Base-by-base conservation (phyloP, 2,797 vertebrate genomes). In the Enteromius viviparus region DNA sequence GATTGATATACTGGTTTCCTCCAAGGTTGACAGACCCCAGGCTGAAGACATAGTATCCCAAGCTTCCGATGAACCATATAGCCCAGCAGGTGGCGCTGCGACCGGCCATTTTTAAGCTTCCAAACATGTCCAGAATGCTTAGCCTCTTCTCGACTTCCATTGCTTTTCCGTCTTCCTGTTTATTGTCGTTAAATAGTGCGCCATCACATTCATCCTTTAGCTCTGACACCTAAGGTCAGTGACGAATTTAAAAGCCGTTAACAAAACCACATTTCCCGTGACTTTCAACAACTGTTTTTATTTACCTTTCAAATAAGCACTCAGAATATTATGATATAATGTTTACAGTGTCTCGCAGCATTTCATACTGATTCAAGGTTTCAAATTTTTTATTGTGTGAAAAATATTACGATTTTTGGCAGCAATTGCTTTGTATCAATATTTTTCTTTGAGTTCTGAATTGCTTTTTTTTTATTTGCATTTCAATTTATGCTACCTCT, bases 31-130 rank as follows among this genome's bases (percentile, higher is more conserved):
- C 95, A 37, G 97, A 96, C 85, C 96, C 96, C 89, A 97, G 90
- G 85, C 96, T 97, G 91, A 97, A 97, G 55, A 96, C 95, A 1
- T 98, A 98, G 92, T 98, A 98, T 47, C 98, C 98, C 86, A 99
- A 93, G 87, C 97, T 97, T 84, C 95, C 96, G 0, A 97, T 96
- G 90, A 98, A 97, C 97, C 97, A 99, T 89, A 97, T 94, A 85
- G 97, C 93, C 97, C 97, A 99, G 82, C 98, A 93, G 6, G 93
- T 96, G 88, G 96, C 91, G 0, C 97, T 97, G 53, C 97, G 96
- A 68, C 90, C 90, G 3, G 93, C 91, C 93, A 98, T 95, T 85
- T 91, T 94, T 93, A 94, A 96, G 86, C 93, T 95, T 69, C 93
- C 88, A 84, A 99, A 98, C 74, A 98, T 94, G 86, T 97, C 94